Conservation (phyloP, 2,797 vertebrate species). For the Sitta carolinensis region DNA sequence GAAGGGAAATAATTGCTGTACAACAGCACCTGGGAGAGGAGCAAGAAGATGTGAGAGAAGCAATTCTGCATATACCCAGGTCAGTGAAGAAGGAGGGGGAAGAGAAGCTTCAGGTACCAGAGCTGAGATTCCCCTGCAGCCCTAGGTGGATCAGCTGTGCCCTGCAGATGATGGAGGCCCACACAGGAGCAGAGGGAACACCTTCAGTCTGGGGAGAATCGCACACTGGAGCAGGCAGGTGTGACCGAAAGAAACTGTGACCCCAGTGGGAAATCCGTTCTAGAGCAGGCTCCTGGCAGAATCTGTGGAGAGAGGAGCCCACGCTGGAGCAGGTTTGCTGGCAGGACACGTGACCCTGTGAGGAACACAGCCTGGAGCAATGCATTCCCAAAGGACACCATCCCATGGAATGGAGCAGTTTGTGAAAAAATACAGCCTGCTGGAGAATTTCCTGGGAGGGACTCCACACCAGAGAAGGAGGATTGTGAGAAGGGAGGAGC, state of each 20-base stretch:
- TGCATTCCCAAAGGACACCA: neutral
- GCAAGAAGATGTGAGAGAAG: neutral
- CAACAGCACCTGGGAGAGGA: neutral
- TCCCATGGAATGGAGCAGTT: too few relatives aligned
- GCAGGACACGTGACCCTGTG: neutral
- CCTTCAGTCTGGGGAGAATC: neutral
- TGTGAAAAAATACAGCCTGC: neutral
- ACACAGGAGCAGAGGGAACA: neutral
- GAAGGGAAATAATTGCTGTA: neutral
- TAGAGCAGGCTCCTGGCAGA: neutral
- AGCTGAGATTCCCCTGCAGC: neutral
- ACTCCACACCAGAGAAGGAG: neutral
- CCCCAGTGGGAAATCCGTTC: accelerated
- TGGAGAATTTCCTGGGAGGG: neutral
- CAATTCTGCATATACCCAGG: neutral
- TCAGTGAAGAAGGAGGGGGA: neutral
- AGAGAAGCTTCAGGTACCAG: neutral
- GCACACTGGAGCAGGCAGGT: neutral
- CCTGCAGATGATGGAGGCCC: neutral
- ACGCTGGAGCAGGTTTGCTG: neutral
- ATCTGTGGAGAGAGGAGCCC: neutral
- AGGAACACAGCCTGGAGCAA: neutral
- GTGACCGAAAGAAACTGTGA: neutral
- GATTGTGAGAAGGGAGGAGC: neutral
- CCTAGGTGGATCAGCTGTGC: neutral